Evolutionary conservation across 1,140 invertebrate species (phyloP).

Genomic region (Macrosteles quadrilineatus): DNA sequence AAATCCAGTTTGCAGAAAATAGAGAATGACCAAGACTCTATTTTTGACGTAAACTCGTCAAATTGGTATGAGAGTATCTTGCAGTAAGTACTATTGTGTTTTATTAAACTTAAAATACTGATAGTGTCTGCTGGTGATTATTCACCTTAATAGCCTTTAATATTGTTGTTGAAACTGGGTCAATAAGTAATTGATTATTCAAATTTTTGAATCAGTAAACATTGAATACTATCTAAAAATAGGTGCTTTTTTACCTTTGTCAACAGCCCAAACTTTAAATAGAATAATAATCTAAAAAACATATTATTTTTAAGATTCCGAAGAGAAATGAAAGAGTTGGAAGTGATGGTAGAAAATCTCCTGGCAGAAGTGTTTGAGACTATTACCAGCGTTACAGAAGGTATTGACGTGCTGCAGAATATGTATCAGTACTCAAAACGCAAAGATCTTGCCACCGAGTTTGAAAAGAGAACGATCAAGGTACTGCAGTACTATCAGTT

Average conservation of each 20-base stretch:
- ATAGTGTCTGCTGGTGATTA: no score
- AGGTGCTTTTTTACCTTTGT: no score
- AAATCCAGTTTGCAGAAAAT: slow-evolving; percentile 63
- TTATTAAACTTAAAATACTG: no score
- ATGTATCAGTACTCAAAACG: slow-evolving; percentile 63
- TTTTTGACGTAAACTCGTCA: slow-evolving; percentile 70
- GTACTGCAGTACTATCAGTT: no score
- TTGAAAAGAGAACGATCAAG: slow-evolving; percentile 62
- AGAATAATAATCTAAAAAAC: no score
- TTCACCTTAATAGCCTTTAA: background rate
- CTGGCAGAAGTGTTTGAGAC: slow-evolving; percentile 65
- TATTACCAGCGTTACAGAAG: slow-evolving; percentile 71
- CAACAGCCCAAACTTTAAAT: no score
- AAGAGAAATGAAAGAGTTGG: slow-evolving; percentile 63
- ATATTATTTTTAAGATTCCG: slow-evolving; percentile 56
- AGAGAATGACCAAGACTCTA: slow-evolving; percentile 58
- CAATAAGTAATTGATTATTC: no score
- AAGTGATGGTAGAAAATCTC: slow-evolving; percentile 70
- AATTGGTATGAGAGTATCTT: slow-evolving; percentile 77
- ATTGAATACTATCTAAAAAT: no score
- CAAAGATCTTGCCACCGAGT: slow-evolving; percentile 61
- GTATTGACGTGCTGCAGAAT: slow-evolving; percentile 65
- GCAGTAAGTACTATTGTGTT: slow-evolving; percentile 48
- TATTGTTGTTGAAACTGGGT: background rate
- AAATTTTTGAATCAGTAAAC: no score